These are phyloP conservation scores for human (Homo sapiens) DNA, from an alignment of 2,113 vertebrate species.

Conservation along the genomic window DNA sequence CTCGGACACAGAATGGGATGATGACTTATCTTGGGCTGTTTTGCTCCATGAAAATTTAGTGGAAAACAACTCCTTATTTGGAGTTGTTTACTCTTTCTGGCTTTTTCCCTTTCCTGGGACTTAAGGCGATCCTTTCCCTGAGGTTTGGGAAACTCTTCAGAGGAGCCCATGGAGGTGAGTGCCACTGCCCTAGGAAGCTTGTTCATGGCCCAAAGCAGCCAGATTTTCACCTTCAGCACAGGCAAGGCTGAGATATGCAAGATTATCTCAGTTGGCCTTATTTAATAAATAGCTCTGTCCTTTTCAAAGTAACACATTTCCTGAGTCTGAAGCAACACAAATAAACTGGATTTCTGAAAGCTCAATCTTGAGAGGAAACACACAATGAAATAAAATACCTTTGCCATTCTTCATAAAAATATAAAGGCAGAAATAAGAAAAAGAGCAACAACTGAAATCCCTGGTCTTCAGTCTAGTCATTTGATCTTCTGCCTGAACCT, in stretches of 20 bases:
- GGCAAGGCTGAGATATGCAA: neutral
- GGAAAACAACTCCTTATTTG: neutral
- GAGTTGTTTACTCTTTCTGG: neutral
- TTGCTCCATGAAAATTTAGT: neutral
- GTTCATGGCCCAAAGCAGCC: fast-evolving
- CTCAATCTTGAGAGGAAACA: neutral
- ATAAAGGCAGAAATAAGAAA: neutral
- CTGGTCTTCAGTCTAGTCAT: neutral
- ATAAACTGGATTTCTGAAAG: slow-evolving; percentile 20
- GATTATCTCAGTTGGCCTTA: neutral
- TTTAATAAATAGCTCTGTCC: slow-evolving; percentile 36
- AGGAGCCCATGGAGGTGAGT: neutral
- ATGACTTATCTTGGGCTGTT: neutral
- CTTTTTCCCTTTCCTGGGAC: neutral
- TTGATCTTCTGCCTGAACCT: neutral
- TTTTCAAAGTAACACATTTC: slow-evolving; percentile 42
- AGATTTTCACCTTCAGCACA: neutral
- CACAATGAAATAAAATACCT: slow-evolving; percentile 11
- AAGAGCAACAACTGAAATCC: neutral
- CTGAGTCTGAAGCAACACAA: slow-evolving; percentile 25
- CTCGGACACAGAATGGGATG: neutral
- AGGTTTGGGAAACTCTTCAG: neutral
- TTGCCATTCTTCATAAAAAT: neutral
- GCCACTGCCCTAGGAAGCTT: neutral
- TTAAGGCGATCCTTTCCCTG: neutral